These are phyloP conservation scores for Cryptosula pallasiana DNA, from an alignment of 2,888 invertebrate species.

Conservation along the genomic window DNA sequence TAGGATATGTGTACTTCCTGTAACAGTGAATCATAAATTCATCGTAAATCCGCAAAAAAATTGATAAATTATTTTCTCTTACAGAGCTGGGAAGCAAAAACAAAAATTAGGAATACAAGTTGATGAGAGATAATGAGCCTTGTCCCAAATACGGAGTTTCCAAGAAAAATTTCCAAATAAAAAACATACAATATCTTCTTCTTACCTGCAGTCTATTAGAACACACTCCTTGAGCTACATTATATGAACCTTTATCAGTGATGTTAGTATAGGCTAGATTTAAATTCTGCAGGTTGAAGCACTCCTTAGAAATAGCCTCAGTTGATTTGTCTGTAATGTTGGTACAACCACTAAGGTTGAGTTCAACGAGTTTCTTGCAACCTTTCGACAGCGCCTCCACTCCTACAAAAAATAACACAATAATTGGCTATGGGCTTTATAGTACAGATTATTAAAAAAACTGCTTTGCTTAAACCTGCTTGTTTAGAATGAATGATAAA, in stretches of 20 bases:
- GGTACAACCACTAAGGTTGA: conserved; percentile 13
- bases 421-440: too few species aligned
- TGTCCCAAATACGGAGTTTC: background rate
- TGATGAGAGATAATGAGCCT: background rate
- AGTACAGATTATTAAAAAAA: too few species aligned
- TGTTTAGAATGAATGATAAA: too few species aligned
- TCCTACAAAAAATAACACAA: background rate
- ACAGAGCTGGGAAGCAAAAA: too few species aligned
- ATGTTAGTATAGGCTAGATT: conserved; percentile 19
- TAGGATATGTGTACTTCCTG: conserved; percentile 17
- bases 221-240: conserved; percentile 6
- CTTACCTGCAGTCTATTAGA: background rate
- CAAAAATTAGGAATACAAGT: background rate
- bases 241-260: conserved; percentile 3
- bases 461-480: too few species aligned
- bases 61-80: too few species aligned
- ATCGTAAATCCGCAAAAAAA: too few species aligned
- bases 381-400: background rate
- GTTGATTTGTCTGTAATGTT: conserved; percentile 6
- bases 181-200: too few species aligned
- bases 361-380: background rate
- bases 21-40: too few species aligned
- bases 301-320: background rate
- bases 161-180: too few species aligned
- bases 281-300: conserved; percentile 11